A percentile compares a stretch with the other conserved stretches of the same genome.
Conservation (phyloP, 2,797 vertebrate genomes). For the Sardinella longiceps region DNA sequence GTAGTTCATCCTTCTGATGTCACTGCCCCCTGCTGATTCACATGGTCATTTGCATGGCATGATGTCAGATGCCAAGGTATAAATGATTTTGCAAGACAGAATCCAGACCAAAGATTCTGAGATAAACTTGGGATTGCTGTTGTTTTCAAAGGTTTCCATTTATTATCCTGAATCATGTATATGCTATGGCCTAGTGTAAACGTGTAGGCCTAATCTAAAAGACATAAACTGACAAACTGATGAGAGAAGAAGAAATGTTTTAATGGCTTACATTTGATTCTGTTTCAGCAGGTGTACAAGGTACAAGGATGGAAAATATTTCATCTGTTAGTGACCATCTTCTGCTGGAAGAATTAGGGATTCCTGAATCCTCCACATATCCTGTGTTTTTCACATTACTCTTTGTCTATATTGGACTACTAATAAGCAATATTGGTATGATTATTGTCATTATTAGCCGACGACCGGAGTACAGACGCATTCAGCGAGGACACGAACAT, state of each 20-base stretch:
- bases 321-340: constrained; percentile 38
- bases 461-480: too few species aligned
- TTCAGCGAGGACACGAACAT: too few species aligned
- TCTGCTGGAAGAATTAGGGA: constrained; percentile 45
- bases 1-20: too few species aligned
- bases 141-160: not conserved
- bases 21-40: too few species aligned
- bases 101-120: too few species aligned
- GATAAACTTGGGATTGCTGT: too few species aligned
- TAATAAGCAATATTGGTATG: constrained; percentile 54
- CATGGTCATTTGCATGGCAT: not conserved
- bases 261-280: not conserved
- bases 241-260: not conserved
- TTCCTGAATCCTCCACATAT: constrained; percentile 35
- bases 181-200: too few species aligned
- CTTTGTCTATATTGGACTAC: constrained; percentile 53
- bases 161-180: too few species aligned
- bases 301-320: constrained; percentile 52
- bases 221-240: too few species aligned
- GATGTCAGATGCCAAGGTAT: not conserved
- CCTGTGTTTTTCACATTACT: constrained; percentile 48
- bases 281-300: not conserved
- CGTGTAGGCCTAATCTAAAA: too few species aligned
- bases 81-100: not conserved
- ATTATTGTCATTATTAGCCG: constrained; percentile 52